Conservation (phyloP, 2,888 invertebrate genomes). For the Agrenia bidenticulata region DNA sequence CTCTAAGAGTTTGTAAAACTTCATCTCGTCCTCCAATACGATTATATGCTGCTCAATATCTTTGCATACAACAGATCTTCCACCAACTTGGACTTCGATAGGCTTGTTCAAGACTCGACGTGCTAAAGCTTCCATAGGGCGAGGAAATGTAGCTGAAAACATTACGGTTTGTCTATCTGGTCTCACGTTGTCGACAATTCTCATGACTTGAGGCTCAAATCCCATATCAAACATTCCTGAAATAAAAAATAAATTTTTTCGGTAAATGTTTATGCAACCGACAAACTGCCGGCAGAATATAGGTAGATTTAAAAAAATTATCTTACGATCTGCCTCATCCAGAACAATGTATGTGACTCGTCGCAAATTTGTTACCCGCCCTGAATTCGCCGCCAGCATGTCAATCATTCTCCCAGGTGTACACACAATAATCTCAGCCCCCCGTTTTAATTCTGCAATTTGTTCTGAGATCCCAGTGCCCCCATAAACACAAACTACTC, state of each 20-base stretch:
- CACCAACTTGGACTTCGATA: conserved; percentile 96
- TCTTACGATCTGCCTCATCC: conserved; percentile 98
- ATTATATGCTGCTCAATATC: conserved; percentile 96
- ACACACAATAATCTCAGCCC: conserved; percentile 97
- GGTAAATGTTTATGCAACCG: too few relatives aligned
- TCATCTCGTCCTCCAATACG: conserved; percentile 91
- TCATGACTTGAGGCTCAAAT: conserved; percentile 97
- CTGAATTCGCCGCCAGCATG: conserved; percentile 95
- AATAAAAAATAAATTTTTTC: background rate
- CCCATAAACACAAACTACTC: conserved; percentile 95
- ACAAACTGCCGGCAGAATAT: too few relatives aligned
- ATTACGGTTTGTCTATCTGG: conserved; percentile 97
- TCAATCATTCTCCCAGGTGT: conserved; percentile 99
- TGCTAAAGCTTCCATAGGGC: conserved; percentile 98
- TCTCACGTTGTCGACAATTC: conserved; percentile 94
- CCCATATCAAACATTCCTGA: conserved; percentile 85
- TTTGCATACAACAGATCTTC: conserved; percentile 93
- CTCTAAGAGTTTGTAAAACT: conserved; percentile 95
- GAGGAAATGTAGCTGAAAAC: conserved; percentile 98
- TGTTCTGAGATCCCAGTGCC: conserved; percentile 96
- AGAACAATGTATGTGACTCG: conserved; percentile 95
- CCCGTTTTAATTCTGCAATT: conserved; percentile 93
- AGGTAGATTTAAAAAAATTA: background rate
- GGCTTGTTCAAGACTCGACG: conserved; percentile 89
- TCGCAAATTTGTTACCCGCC: conserved; percentile 93